These are phyloP conservation scores for Macrosiphum euphorbiae DNA, from an alignment of 2,888 invertebrate species.

Conservation along the genomic window DNA sequence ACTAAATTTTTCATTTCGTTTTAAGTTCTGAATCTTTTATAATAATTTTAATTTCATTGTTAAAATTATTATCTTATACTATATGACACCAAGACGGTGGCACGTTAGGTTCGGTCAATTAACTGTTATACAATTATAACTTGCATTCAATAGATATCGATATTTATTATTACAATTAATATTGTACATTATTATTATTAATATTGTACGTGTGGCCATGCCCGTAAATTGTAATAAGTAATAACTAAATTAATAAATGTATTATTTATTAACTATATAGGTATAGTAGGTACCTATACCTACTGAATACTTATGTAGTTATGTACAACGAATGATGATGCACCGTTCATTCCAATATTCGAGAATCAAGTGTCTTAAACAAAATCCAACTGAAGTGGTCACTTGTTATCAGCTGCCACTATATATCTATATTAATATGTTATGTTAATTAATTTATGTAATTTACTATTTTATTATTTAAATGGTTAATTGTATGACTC, in stretches of 20 bases:
- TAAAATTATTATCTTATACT: not conserved
- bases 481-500: not conserved
- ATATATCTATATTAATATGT: not conserved
- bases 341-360: not conserved
- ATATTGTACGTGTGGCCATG: not conserved
- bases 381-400: not conserved
- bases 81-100: too few relatives aligned
- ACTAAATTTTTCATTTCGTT: too few relatives aligned
- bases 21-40: too few relatives aligned
- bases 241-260: not conserved
- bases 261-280: not conserved
- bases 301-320: not conserved
- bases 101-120: too few relatives aligned
- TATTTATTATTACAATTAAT: not conserved
- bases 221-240: not conserved
- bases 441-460: not conserved
- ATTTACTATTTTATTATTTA: not conserved
- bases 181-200: too few relatives aligned
- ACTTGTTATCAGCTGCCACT: not conserved
- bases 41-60: too few relatives aligned
- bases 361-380: not conserved
- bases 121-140: not conserved
- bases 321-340: not conserved
- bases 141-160: not conserved
- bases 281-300: not conserved